Percentiles rank a stretch among this genome's conserved stretches.
phyloP scores from a whole-genome alignment of 2,113 vertebrate genomes.

The Pachycephala philippinensis region DNA sequence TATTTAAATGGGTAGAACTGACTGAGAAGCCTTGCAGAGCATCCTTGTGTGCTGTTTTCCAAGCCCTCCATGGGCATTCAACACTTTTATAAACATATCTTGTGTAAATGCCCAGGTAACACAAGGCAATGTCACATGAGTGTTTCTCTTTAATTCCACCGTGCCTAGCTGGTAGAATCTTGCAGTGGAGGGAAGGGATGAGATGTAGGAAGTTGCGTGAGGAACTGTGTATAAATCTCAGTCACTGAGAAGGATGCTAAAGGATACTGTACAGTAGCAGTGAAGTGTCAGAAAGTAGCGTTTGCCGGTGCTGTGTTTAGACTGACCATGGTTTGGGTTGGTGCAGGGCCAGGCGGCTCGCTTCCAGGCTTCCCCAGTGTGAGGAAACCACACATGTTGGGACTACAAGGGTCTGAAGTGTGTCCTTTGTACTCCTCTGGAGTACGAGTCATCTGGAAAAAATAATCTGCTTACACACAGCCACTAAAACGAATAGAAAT shows the following conservation, averaged over 20 bases:
- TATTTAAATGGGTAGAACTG: background rate
- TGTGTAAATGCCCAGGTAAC: background rate
- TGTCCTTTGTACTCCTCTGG: constrained; percentile 55
- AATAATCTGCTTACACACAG: background rate
- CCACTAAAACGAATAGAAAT: background rate
- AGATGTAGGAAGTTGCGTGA: rapidly evolving
- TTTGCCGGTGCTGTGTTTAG: constrained; percentile 58
- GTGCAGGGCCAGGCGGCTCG: constrained; percentile 26
- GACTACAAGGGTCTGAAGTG: constrained; percentile 52
- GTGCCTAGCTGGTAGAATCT: background rate
- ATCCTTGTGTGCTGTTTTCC: background rate
- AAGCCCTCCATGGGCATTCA: background rate
- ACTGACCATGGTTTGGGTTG: constrained; percentile 63
- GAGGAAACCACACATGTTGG: constrained; percentile 63
- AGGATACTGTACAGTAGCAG: constrained; percentile 60
- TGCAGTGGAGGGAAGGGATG: background rate
- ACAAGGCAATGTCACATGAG: background rate
- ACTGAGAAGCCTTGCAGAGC: background rate
- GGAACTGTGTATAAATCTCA: background rate
- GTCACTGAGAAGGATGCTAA: background rate
- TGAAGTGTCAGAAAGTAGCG: constrained; percentile 46
- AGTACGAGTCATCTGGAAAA: background rate
- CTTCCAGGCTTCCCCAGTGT: constrained; percentile 37
- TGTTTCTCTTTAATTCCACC: background rate
- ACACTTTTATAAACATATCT: background rate